phyloP scores from a whole-genome alignment of 1,140 invertebrate species.

The Dolichoris vasculosae region DNA sequence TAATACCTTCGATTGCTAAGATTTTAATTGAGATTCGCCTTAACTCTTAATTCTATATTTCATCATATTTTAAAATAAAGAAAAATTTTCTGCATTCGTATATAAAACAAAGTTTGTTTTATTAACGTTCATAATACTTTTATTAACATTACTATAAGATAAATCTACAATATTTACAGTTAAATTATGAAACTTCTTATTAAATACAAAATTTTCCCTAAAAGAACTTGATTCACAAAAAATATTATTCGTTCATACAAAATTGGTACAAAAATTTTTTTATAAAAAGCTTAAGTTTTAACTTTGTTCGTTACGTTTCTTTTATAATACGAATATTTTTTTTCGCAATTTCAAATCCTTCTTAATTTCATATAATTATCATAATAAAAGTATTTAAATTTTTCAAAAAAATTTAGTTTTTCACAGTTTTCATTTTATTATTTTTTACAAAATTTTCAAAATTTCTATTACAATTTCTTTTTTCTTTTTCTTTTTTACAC shows the following conservation, averaged over 20 bases:
- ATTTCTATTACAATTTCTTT: not conserved
- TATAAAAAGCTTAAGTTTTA: slow-evolving; percentile 18
- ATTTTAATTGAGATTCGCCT: slow-evolving; percentile 42
- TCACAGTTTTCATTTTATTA: not conserved
- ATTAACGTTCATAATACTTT: slow-evolving; percentile 27
- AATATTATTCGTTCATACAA: slow-evolving; percentile 31
- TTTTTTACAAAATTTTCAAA: not conserved
- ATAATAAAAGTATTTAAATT: not conserved
- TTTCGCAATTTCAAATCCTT: not conserved
- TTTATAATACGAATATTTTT: slow-evolving; percentile 13
- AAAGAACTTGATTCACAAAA: slow-evolving; percentile 27
- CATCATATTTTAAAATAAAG: not conserved
- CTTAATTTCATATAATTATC: not conserved
- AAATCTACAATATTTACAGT: slow-evolving; percentile 39
- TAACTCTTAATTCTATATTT: slow-evolving; percentile 27
- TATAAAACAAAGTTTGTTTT: not conserved
- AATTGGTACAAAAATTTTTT: slow-evolving; percentile 18
- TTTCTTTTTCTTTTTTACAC: not conserved
- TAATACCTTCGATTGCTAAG: not conserved
- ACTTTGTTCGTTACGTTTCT: not conserved
- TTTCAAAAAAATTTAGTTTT: not conserved
- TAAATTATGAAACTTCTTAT: not conserved
- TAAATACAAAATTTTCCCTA: slow-evolving; percentile 16
- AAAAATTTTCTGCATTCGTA: not conserved
- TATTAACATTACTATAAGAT: slow-evolving; percentile 33